Conservation (phyloP, 2,797 vertebrate species). For the Danio aesculapii region DNA sequence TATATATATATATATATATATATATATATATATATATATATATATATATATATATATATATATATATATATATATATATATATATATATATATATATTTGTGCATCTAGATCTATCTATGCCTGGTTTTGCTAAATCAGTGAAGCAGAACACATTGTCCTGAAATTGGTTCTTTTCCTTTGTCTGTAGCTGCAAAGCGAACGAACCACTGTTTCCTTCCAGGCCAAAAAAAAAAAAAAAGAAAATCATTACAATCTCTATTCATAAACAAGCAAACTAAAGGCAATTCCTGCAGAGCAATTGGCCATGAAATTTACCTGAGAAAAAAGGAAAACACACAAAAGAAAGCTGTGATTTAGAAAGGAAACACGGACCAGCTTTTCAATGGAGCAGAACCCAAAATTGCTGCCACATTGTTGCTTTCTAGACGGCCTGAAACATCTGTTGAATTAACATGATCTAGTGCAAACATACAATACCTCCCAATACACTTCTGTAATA, state of each 20-base stretch:
- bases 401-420: slow-evolving; percentile 75
- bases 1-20: too few relatives aligned
- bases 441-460: slow-evolving; percentile 52
- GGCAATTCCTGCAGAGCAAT: slow-evolving; percentile 77
- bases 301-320: slow-evolving; percentile 73
- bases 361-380: slow-evolving; percentile 65
- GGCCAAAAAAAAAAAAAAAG: slow-evolving; percentile 39
- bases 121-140: not conserved
- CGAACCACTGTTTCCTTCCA: slow-evolving; percentile 11
- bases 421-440: slow-evolving; percentile 43
- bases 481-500: slow-evolving; percentile 63
- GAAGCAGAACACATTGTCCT: slow-evolving; percentile 9
- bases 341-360: slow-evolving; percentile 56
- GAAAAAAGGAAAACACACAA: slow-evolving; percentile 39
- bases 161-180: not conserved
- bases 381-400: slow-evolving; percentile 64
- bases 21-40: too few relatives aligned
- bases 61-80: too few relatives aligned
- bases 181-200: slow-evolving; percentile 13
- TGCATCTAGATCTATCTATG: not conserved
- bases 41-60: too few relatives aligned
- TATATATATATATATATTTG: too few relatives aligned
- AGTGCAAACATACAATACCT: slow-evolving; percentile 33
- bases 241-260: slow-evolving; percentile 75
- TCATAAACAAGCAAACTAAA: slow-evolving; percentile 72